Evolutionary conservation across 2,113 vertebrate genomes (phyloP).

Genomic region (Hippoglossus stenolepis): DNA sequence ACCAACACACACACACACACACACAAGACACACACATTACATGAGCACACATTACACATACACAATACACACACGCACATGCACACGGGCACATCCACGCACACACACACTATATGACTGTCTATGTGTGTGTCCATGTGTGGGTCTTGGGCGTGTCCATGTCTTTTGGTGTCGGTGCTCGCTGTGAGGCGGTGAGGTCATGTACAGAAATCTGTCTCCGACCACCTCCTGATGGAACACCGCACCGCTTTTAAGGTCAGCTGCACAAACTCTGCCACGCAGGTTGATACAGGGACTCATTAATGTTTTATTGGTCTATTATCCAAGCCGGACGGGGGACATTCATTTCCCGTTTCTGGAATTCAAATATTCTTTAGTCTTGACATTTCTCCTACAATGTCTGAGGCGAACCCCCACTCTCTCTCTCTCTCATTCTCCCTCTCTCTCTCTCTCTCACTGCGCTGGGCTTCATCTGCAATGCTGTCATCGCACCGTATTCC

Average conservation of each 20-base stretch:
- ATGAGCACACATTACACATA: background rate
- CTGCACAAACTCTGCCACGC: slow-evolving; percentile 47
- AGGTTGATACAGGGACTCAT: slow-evolving; percentile 66
- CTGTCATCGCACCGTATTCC: slow-evolving; percentile 57
- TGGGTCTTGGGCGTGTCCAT: slow-evolving; percentile 26
- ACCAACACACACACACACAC: too few relatives aligned
- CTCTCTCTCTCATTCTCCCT: background rate
- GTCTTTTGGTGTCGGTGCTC: slow-evolving; percentile 18
- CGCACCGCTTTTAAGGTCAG: slow-evolving; percentile 54
- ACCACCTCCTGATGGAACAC: slow-evolving; percentile 57
- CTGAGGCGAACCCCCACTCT: slow-evolving; percentile 10
- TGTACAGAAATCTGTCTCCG: slow-evolving; percentile 53
- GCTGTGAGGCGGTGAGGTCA: slow-evolving; percentile 61
- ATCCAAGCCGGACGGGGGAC: slow-evolving; percentile 50
- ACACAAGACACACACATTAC: too few relatives aligned
- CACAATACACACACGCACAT: background rate
- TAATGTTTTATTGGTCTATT: slow-evolving; percentile 78
- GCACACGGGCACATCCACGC: background rate
- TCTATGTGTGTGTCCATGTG: slow-evolving; percentile 17
- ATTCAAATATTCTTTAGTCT: slow-evolving; percentile 66
- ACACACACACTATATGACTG: background rate
- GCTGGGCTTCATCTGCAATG: slow-evolving; percentile 66
- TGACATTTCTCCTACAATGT: slow-evolving; percentile 56
- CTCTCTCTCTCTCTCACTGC: background rate
- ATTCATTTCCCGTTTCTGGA: slow-evolving; percentile 56